Base-by-base conservation (phyloP, 2,888 invertebrate species). In the Tribolium freemani region DNA sequence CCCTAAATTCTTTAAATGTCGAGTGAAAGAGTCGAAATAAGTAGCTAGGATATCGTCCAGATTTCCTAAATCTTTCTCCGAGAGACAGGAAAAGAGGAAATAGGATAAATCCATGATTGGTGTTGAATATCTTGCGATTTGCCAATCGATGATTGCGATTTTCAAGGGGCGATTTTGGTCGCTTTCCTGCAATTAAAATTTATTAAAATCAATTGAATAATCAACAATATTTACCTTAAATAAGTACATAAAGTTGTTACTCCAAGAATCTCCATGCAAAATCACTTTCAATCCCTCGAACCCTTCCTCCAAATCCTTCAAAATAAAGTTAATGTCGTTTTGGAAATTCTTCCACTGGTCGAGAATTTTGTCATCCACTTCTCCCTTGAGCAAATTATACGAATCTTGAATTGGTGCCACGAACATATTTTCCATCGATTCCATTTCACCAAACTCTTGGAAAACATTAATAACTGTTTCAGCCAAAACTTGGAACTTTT, bases 201-300 rank as follows among this genome's bases (percentile, higher is more conserved):
- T 5, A 20, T 81, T 77, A 38, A 80, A 77, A 21, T 75, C 72
- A n/a, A 83, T 56, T 26, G 80, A 77, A 8, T 48, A 20, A 44
- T 38, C 1, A 20, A n/a, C 3, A 58, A 16, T 6, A 21, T 11
- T 50, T 48, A 61, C 46, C 5, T 46, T n/a, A 11, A 11, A 11
- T 2, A 46, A 46, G 5, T 31, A 66, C 67, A 75, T 67, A 11
- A 75, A 66, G 31, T 75, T 75, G 38, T 72, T 75, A 20, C 54
- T 64, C 75, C 75, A 75, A 53, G 63, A 72, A 45, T 75, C 75
- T 0, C 71, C 75, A 30, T 75, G 75, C 8, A 54, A 48, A 11
- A 75, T 51, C 9, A 71, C 69, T n/a, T 26, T 50, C 9, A 67
- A 46, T 5, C 69, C n/a, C 16, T 16, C 16, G 2, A 16, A 16